A percentile compares a stretch with the other conserved stretches of the same genome.
Evolutionary conservation across 2,113 vertebrate species (phyloP).

Genomic region (Podiceps cristatus): DNA sequence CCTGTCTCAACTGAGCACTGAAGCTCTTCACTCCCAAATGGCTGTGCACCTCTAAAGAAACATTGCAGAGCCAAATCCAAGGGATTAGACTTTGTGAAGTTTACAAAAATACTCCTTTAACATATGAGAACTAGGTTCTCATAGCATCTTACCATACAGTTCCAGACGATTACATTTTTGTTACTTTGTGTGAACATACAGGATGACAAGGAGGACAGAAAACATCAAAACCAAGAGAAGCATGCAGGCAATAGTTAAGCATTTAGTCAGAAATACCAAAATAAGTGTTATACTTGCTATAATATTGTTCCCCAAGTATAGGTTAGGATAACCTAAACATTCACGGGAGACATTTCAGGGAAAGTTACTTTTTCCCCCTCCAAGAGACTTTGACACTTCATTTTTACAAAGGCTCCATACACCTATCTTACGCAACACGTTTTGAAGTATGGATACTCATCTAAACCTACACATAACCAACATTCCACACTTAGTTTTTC

Average conservation of each 20-base stretch:
- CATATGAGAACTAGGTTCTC: neutral
- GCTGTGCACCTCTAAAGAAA: neutral
- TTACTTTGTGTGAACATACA: neutral
- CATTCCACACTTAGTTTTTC: neutral
- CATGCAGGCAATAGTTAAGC: neutral
- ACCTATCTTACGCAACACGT: neutral
- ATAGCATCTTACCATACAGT: neutral
- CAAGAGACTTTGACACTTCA: neutral
- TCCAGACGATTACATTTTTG: neutral
- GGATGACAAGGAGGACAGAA: neutral
- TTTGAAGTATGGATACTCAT: neutral
- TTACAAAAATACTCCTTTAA: neutral
- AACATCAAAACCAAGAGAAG: neutral
- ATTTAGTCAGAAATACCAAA: neutral
- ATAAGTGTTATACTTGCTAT: neutral
- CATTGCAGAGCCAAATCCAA: neutral
- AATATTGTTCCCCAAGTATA: neutral
- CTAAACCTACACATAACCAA: neutral
- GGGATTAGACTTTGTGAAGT: neutral
- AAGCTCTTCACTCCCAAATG: neutral
- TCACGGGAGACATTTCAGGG: neutral
- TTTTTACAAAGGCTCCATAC: neutral
- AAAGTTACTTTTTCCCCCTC: neutral
- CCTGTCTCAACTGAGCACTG: neutral
- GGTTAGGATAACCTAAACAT: neutral